Evolutionary conservation across 2,888 invertebrate species (phyloP).

Genomic region (Drosophila mercatorum): DNA sequence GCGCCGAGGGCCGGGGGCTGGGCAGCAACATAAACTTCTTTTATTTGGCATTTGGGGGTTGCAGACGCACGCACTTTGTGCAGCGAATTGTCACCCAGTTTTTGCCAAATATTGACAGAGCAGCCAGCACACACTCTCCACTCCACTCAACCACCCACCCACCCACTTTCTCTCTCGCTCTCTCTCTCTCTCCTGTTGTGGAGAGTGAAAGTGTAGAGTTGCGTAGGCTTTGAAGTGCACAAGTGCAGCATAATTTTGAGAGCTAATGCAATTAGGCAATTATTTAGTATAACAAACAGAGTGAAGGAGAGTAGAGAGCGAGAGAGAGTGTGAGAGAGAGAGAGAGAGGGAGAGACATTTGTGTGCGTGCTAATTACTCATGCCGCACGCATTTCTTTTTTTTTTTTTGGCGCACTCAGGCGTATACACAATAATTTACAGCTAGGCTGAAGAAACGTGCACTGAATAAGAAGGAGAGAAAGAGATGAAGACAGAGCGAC

Average conservation of each 20-base stretch:
- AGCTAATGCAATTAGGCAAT: slow-evolving; percentile 79
- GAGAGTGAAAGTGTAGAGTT: slow-evolving; percentile 30
- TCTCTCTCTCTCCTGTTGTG: neutral
- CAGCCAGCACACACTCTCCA: neutral
- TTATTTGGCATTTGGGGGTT: slow-evolving; percentile 16
- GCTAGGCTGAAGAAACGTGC: slow-evolving; percentile 64
- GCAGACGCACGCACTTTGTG: slow-evolving; percentile 56
- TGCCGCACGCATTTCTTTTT: slow-evolving; percentile 69
- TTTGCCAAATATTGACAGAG: slow-evolving; percentile 39
- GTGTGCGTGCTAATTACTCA: slow-evolving; percentile 67
- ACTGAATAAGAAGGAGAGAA: slow-evolving; percentile 62
- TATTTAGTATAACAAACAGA: slow-evolving; percentile 43
- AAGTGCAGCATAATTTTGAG: slow-evolving; percentile 72
- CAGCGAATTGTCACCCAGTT: slow-evolving; percentile 75
- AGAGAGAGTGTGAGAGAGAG: neutral
- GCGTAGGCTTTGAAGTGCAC: slow-evolving; percentile 71
- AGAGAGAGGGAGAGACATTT: neutral
- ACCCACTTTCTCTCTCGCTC: neutral
- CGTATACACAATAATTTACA: slow-evolving; percentile 81
- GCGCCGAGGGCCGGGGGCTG: neutral
- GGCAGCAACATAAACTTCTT: slow-evolving; percentile 7
- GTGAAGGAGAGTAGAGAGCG: neutral
- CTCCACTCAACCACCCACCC: neutral
- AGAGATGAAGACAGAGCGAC: neutral
- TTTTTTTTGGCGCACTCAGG: slow-evolving; percentile 72